Percentiles rank a stretch among this genome's conserved stretches.
These are phyloP conservation scores for Drosophila littoralis DNA, from an alignment of 1,140 invertebrate genomes.

Conservation along the genomic window DNA sequence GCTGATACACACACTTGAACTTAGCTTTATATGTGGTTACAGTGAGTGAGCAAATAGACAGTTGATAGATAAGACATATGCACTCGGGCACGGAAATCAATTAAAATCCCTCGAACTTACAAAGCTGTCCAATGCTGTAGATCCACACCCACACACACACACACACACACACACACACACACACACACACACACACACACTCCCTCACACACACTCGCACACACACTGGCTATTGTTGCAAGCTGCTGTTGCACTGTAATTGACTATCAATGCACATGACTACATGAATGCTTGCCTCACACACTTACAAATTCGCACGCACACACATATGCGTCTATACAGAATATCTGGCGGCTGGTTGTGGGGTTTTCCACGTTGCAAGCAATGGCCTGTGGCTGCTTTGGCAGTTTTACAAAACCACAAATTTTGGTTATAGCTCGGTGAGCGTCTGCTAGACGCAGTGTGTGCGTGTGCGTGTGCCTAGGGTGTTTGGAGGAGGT, in stretches of 20 bases:
- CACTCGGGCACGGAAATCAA: constrained; percentile 83
- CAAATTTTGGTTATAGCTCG: constrained; percentile 71
- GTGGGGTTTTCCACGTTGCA: constrained; percentile 20
- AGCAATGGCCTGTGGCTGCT: constrained; percentile 49
- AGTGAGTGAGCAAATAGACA: constrained; percentile 44
- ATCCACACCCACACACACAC: constrained; percentile 23
- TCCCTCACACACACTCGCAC: constrained; percentile 8
- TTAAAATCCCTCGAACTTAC: constrained; percentile 76
- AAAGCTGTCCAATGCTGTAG: constrained; percentile 43
- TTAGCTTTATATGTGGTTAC: constrained; percentile 10
- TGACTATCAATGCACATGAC: constrained; percentile 73
- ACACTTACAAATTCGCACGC: background rate
- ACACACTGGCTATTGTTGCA: constrained; percentile 45
- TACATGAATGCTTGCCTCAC: constrained; percentile 37
- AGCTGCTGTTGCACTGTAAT: constrained; percentile 61
- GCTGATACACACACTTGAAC: background rate
- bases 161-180: constrained; percentile 16
- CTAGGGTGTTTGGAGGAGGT: constrained; percentile 1
- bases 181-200: constrained; percentile 24
- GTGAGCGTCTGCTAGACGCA: constrained; percentile 33
- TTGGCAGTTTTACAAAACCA: constrained; percentile 76
- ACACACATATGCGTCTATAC: constrained; percentile 6
- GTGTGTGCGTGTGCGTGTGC: background rate
- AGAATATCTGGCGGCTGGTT: constrained; percentile 12
- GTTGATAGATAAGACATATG: constrained; percentile 71